Evolutionary conservation across 2,888 invertebrate species (phyloP).

Genomic region (Drosophila seclusa): DNA sequence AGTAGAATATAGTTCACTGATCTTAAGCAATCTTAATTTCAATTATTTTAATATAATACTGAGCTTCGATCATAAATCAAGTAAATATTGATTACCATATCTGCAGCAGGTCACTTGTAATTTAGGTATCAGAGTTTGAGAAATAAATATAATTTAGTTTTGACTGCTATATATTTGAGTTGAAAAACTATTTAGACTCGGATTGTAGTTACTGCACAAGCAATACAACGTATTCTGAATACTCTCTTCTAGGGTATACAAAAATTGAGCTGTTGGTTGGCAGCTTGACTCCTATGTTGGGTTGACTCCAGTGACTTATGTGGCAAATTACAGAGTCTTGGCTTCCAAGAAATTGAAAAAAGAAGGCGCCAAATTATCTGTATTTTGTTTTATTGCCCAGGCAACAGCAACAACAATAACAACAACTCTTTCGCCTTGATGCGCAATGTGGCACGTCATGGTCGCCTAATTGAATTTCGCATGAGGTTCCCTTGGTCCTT

Average conservation of each 20-base stretch:
- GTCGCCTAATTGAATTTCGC: conserved; percentile 77
- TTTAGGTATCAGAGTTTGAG: neutral
- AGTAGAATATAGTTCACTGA: neutral
- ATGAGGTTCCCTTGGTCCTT: conserved; percentile 50
- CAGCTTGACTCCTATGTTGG: conserved; percentile 36
- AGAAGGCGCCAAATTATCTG: conserved; percentile 76
- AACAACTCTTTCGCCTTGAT: conserved; percentile 51
- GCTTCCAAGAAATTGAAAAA: conserved; percentile 74
- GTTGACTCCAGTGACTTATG: conserved; percentile 80
- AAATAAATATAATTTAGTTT: neutral
- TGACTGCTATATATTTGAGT: neutral
- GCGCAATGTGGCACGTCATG: conserved; percentile 71
- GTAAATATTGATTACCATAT: neutral
- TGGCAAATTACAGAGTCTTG: conserved; percentile 76
- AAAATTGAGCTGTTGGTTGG: conserved; percentile 73
- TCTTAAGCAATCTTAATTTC: neutral
- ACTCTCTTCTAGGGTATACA: conserved; percentile 6
- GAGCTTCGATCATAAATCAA: neutral
- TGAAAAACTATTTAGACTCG: no score
- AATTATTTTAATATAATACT: neutral
- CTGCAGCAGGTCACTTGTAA: neutral
- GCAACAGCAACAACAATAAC: conserved; percentile 34
- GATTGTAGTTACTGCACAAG: neutral
- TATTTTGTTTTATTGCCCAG: conserved; percentile 73
- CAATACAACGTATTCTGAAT: neutral